Evolutionary conservation across 2,113 vertebrate genomes (phyloP).

Genomic region (Caracal caracal): DNA sequence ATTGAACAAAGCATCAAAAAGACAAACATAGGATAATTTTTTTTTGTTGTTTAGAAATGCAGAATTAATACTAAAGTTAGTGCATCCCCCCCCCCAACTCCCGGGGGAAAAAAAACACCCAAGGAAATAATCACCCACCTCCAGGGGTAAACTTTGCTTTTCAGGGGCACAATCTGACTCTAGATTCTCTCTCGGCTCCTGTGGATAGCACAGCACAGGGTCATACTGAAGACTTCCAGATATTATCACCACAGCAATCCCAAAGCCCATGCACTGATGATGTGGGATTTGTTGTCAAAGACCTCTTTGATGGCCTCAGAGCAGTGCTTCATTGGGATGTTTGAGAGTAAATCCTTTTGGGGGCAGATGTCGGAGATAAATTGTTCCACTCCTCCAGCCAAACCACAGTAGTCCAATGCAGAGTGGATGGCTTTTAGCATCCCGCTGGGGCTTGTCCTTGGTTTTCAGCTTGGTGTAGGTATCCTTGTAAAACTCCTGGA

Average conservation of each 20-base stretch:
- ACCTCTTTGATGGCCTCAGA: slow-evolving; percentile 88
- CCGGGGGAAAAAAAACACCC: not conserved
- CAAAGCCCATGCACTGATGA: slow-evolving; percentile 92
- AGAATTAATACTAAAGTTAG: not conserved
- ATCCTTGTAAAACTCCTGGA: slow-evolving; percentile 90
- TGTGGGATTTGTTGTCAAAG: slow-evolving; percentile 92
- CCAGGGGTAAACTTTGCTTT: not conserved
- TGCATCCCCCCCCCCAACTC: accelerated
- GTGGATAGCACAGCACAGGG: not conserved
- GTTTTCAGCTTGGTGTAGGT: slow-evolving; percentile 84
- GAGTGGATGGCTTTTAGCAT: slow-evolving; percentile 91
- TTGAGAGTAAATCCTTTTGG: not conserved
- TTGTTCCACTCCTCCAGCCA: slow-evolving; percentile 70
- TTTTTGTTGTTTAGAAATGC: not conserved
- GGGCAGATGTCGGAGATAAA: slow-evolving; percentile 88
- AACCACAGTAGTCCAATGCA: slow-evolving; percentile 91
- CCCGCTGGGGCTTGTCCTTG: slow-evolving; percentile 81
- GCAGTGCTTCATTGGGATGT: slow-evolving; percentile 86
- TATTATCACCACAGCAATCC: slow-evolving; percentile 89
- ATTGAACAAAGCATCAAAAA: not conserved
- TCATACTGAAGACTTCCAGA: not conserved
- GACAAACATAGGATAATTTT: not conserved
- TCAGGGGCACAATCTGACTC: not conserved
- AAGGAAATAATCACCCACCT: not conserved
- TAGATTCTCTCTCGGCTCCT: not conserved